phyloP scores from a whole-genome alignment of 1,140 invertebrate genomes.

The Bombus soroeensis region DNA sequence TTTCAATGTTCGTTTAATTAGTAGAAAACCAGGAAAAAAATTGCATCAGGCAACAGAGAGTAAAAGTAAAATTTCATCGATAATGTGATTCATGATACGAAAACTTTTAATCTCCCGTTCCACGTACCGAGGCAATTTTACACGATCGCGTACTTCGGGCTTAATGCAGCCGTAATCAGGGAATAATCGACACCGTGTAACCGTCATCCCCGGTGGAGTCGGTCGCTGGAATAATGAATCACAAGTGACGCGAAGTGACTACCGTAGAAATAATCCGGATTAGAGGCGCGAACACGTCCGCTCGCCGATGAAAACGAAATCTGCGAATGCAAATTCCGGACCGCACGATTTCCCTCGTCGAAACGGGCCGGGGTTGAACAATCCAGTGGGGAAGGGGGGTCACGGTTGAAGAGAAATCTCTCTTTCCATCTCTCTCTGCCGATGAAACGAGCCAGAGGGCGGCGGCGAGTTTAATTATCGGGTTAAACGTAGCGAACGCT shows the following conservation, averaged over 20 bases:
- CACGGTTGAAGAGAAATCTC: conserved; percentile 26
- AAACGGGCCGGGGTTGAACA: conserved; percentile 57
- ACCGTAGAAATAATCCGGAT: conserved; percentile 63
- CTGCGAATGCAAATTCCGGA: conserved; percentile 79
- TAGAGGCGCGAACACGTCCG: conserved; percentile 57
- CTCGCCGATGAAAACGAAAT: conserved; percentile 70
- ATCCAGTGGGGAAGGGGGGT: not conserved
- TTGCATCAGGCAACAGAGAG: not conserved
- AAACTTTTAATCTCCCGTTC: not conserved
- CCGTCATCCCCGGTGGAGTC: not conserved
- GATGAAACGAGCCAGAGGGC: conserved; percentile 43
- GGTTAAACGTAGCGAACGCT: conserved; percentile 82
- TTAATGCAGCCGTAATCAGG: conserved; percentile 29
- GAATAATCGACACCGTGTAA: conserved; percentile 44
- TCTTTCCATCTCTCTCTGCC: not conserved
- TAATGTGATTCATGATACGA: not conserved
- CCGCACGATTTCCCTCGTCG: conserved; percentile 78
- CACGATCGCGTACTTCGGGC: not conserved
- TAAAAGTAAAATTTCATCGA: not conserved
- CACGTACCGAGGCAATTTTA: not conserved
- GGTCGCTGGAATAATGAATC: conserved; percentile 56
- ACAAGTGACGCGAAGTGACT: conserved; percentile 43
- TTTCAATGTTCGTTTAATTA: not conserved
- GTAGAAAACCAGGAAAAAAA: not conserved
- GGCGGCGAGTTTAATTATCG: conserved; percentile 81